Evolutionary conservation across 2,797 vertebrate species (phyloP), one percentile per base, ranked within the genome.

Genomic region (Chlorospingus flavigularis): DNA sequence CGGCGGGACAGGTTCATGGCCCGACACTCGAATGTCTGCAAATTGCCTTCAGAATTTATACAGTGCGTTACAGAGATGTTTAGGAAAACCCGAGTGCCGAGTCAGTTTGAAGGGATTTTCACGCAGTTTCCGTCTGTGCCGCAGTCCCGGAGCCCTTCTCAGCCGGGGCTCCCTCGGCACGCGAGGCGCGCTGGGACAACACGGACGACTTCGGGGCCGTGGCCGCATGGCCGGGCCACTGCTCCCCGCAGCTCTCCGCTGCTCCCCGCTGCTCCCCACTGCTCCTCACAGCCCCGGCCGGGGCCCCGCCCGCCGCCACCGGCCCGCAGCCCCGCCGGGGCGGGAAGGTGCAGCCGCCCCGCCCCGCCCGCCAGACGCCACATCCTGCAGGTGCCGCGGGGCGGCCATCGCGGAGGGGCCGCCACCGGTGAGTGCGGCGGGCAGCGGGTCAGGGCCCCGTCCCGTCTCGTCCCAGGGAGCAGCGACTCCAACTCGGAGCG

Each of bases 1-100:
- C 0, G 37, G 23, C 16, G 39, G 70, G 31, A 73, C 39, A 2
- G 10, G 40, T 4, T 47, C 62, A 5, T 2, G 16, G 35, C 26
- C 57, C 23, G 28, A 11, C 4, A 17, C 18, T 2, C 9, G 9
- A 5, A 13, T 23, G 61, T 9, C 68, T 30, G 28, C 11, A 17
- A 57, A 4, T 8, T 35, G 10, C 3, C 79, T 37, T 28, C 3
- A 24, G 10, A 7, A 11, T 9, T 30, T 33, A 33, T 1, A 11
- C 1, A 19, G 40, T 0, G 65, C 6, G 5, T 2, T 12, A 17
- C 50, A 14, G 23, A 42, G 57, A 4, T 7, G 12, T 14, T 17
- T 8, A 31, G 1, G 20, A 14, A 40, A 53, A 7, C 11, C 9
- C 2, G 4, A 28, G 28, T 1, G 57, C n/a, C 24, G 2, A 24